Percentiles rank a stretch among this genome's conserved stretches.
phyloP scores from a whole-genome alignment of 2,113 vertebrate species.

The Gymnobelideus leadbeateri region DNA sequence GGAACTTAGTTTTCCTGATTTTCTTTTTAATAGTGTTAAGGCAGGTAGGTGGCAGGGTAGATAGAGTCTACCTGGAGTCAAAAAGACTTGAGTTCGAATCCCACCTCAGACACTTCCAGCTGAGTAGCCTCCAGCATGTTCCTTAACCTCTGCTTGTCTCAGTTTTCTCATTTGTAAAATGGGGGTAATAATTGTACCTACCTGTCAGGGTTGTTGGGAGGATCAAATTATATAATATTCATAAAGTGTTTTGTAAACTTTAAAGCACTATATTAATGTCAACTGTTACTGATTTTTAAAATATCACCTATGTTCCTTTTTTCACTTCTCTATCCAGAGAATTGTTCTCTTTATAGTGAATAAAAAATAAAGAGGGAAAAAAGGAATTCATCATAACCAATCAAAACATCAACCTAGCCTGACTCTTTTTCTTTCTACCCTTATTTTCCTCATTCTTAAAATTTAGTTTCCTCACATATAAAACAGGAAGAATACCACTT shows the following conservation, averaged over 20 bases:
- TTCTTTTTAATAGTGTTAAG: background rate
- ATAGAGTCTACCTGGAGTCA: background rate
- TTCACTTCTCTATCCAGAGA: background rate
- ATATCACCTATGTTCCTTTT: background rate
- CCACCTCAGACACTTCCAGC: no score
- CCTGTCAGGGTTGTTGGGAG: background rate
- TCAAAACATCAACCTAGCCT: background rate
- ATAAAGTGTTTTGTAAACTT: background rate
- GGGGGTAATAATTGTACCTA: background rate
- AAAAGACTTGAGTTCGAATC: background rate
- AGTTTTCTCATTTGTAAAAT: background rate
- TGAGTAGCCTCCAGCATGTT: background rate
- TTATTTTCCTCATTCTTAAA: background rate
- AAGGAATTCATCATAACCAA: background rate
- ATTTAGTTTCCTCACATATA: background rate
- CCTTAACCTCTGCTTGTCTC: background rate
- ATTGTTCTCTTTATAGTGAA: background rate
- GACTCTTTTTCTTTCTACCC: background rate
- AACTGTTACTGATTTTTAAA: background rate
- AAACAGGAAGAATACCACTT: no score
- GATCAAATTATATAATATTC: background rate
- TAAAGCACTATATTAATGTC: background rate
- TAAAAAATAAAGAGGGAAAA: background rate
- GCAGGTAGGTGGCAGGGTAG: background rate
- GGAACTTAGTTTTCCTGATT: background rate